Evolutionary conservation across 2,888 invertebrate genomes (phyloP).

Genomic region (Rhamnusium bicolor): DNA sequence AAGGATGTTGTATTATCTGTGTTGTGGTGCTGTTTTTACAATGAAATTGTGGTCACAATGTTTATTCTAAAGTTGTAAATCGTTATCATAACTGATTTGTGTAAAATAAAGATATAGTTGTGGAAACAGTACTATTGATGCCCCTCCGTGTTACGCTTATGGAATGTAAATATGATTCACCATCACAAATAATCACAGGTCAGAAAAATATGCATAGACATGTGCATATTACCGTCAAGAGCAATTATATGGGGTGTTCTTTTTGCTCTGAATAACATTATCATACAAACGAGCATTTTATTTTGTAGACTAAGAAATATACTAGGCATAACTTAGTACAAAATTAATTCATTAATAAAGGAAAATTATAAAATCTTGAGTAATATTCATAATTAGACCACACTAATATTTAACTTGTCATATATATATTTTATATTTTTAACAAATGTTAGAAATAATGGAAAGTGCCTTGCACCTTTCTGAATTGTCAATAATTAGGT

Average conservation of each 20-base stretch:
- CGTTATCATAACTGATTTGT: too few species aligned
- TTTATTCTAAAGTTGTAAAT: too few species aligned
- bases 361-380: neutral
- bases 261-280: slow-evolving; percentile 10
- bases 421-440: neutral
- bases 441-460: too few species aligned
- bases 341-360: neutral
- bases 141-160: neutral
- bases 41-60: too few species aligned
- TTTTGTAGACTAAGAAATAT: neutral
- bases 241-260: slow-evolving; percentile 14
- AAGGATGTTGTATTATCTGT: too few species aligned
- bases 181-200: slow-evolving; percentile 33
- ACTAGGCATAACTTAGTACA: neutral
- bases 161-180: slow-evolving; percentile 17
- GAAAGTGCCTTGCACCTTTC: too few species aligned
- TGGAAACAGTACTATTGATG: too few species aligned
- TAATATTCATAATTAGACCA: too few species aligned
- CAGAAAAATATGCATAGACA: slow-evolving; percentile 38
- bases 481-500: too few species aligned
- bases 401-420: too few species aligned
- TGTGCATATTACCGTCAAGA: slow-evolving; percentile 4
- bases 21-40: too few species aligned
- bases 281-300: neutral
- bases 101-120: too few species aligned